phyloP scores from a whole-genome alignment of 2,113 vertebrate species.

The Tiliqua scincoides region DNA sequence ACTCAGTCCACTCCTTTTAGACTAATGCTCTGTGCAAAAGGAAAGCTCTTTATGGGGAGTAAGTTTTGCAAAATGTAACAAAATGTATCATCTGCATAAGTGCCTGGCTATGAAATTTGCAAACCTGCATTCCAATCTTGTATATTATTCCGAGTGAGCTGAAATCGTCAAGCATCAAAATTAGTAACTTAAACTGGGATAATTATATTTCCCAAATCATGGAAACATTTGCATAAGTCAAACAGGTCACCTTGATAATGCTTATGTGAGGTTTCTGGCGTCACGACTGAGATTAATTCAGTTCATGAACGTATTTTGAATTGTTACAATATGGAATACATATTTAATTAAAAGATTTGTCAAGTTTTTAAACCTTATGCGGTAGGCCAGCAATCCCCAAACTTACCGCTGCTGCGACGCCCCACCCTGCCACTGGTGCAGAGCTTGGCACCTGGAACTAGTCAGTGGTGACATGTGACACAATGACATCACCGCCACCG shows the following conservation, averaged over 20 bases:
- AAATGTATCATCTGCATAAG: background rate
- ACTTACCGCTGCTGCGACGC: no score
- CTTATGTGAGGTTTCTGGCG: background rate
- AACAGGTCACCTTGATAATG: conserved; percentile 11
- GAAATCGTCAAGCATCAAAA: conserved; percentile 10
- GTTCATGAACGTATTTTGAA: background rate
- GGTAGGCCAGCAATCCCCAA: conserved; percentile 25
- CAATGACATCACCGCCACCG: no score
- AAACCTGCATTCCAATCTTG: background rate
- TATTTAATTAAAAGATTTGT: background rate
- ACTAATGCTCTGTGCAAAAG: background rate
- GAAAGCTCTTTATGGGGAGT: background rate
- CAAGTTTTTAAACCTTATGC: fast-evolving
- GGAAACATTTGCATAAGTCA: conserved; percentile 30
- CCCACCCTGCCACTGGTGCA: no score
- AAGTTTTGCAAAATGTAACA: background rate
- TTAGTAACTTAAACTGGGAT: conserved; percentile 16
- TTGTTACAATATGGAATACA: conserved; percentile 6
- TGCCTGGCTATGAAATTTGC: background rate
- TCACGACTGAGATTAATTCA: conserved; percentile 31
- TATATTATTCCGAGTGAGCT: background rate
- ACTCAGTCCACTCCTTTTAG: no score
- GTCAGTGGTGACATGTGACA: no score
- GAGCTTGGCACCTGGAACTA: no score
- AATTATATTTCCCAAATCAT: fast-evolving